Evolutionary conservation across 1,140 invertebrate species (phyloP), one percentile per base, ranked within the genome.

Genomic region (Pachyrhynchus sulphureomaculatus): DNA sequence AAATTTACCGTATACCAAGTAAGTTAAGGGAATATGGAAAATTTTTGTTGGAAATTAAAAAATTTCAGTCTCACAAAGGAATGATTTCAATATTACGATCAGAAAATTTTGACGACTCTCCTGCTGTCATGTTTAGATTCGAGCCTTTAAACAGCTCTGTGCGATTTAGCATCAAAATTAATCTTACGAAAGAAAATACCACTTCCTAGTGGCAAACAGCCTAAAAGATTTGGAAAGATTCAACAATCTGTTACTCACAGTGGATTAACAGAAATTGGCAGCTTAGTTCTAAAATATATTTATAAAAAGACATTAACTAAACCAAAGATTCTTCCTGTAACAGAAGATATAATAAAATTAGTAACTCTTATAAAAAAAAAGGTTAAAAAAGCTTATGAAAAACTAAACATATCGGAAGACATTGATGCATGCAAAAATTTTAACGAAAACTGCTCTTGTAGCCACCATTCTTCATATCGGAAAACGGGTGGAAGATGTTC

Each of bases 261-360:
- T 66, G 60, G 64, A 51, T 60, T n/a, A n/a, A 58, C 54, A 23
- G 64, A 67, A 54, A 29, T 67, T 21, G 42, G 60, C 12, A 66
- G 47, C 45, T 36, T 66, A 26, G 64, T 54, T 20, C 36, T 64
- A 6, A 66, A 66, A 59, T 51, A 64, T 37, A 32, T 66, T 23
- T 34, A 64, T 49, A 54, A 58, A 49, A 63, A 63, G 20, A 34
- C 51, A 8, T 21, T 47, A 18, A 44, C 36, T 0, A 66, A 66
- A 47, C 61, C 61, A 4, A 49, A 47, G 17, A 26, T 59, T 8
- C 44, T 64, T 15, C 54, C 55, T 6, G 13, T 66, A 51, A 64
- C 61, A 4, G 37, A 63, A 60, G 42, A 56, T 24, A 60, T 66
- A 13, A 41, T 66, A 17, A 63, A 63, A 15, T 63, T 66, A 34